A percentile compares a stretch with the other conserved stretches of the same genome.
These are phyloP conservation scores for Peribatodes rhomboidaria DNA, from an alignment of 2,888 invertebrate species.

Conservation along the genomic window DNA sequence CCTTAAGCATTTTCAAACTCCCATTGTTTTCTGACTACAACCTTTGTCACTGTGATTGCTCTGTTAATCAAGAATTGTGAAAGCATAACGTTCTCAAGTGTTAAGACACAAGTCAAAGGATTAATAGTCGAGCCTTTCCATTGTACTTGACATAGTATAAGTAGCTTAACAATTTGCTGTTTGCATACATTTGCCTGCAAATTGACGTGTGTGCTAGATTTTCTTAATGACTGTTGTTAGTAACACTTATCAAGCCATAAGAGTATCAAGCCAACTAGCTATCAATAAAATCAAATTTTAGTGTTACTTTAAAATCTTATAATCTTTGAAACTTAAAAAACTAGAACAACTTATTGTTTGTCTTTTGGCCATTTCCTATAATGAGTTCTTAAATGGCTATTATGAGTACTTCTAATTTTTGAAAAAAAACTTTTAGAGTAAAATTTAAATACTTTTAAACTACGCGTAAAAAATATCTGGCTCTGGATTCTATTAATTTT, in stretches of 20 bases:
- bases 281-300: conserved; percentile 6
- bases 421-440: no score
- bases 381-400: no score
- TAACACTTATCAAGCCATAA: conserved; percentile 20
- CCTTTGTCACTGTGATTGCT: conserved; percentile 14
- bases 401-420: no score
- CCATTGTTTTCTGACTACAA: conserved; percentile 18
- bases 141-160: conserved; percentile 49
- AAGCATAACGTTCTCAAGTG: conserved; percentile 27
- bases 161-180: conserved; percentile 36
- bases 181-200: conserved; percentile 39
- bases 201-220: conserved; percentile 44
- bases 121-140: conserved; percentile 55
- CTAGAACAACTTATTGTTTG: no score
- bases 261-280: conserved; percentile 12
- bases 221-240: conserved; percentile 33
- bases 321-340: no score
- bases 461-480: no score
- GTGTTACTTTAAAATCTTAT: background rate
- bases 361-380: no score
- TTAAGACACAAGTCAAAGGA: conserved; percentile 45
- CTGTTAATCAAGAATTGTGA: conserved; percentile 37
- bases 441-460: no score
- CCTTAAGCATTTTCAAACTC: conserved; percentile 10
- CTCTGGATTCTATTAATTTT: no score